Evolutionary conservation across 1,140 invertebrate genomes (phyloP).

Genomic region (Papilio polytes): DNA sequence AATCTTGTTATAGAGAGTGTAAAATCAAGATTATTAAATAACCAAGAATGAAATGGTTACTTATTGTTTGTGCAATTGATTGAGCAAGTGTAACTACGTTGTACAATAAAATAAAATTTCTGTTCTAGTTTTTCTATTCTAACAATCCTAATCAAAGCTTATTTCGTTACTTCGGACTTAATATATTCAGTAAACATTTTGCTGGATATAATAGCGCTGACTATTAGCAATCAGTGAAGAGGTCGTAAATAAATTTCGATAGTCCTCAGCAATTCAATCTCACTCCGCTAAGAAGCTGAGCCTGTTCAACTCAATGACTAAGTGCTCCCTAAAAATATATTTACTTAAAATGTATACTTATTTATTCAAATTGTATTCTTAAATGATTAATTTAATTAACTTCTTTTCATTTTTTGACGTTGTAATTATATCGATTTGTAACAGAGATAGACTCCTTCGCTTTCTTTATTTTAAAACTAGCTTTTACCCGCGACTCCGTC

Average conservation of each 20-base stretch:
- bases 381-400: background rate
- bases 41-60: too few relatives aligned
- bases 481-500: too few relatives aligned
- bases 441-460: too few relatives aligned
- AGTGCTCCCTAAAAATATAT: background rate
- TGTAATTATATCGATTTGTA: too few relatives aligned
- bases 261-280: slow-evolving; percentile 15
- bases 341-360: background rate
- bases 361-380: background rate
- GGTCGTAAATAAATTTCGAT: slow-evolving; percentile 24
- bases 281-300: slow-evolving; percentile 8
- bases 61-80: background rate
- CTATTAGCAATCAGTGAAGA: slow-evolving; percentile 14
- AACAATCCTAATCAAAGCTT: background rate
- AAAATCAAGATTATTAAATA: background rate
- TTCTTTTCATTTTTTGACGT: too few relatives aligned
- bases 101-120: background rate
- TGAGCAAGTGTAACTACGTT: background rate
- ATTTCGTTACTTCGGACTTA: background rate
- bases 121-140: background rate
- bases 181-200: background rate
- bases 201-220: slow-evolving; percentile 13
- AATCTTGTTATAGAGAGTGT: too few relatives aligned
- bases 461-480: too few relatives aligned
- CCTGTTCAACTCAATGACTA: background rate